Evolutionary conservation across 2,888 invertebrate genomes (phyloP), one percentile per base, ranked within the genome.

Genomic region (Hypolimnas misippus): DNA sequence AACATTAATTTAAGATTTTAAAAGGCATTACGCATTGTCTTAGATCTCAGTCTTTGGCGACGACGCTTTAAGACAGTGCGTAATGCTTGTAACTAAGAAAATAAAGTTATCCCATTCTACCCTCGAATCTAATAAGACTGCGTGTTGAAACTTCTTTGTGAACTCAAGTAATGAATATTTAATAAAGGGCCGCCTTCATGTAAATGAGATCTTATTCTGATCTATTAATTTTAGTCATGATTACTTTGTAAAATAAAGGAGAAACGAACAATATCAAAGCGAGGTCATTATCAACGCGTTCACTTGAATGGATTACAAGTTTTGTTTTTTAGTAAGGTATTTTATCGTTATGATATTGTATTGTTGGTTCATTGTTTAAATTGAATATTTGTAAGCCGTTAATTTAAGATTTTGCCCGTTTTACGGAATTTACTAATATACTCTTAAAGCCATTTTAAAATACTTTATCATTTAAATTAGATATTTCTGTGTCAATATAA

Each of bases 101-200:
- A 57, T 57, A 57, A 57, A 57, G 50, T 38, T 38, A 38, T 40
- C 40, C 50, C 38, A 62, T 58, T 56, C 62, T 54, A 62, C 61
- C 62, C 69, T 62, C 74, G 69, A 69, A 42, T 52, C 54, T 62
- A 52, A 56, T 62, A 62, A 46, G 52, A 35, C 19, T 42, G 72
- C 74, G 72, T 69, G 44, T 21, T 21, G 44, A 46, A 66, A 67
- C 66, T 73, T 71, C 74, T 74, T 73, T 73, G 68, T 70, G 63
- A 79, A 83, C 78, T 84, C 79, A 73, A 73, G 72, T 78, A 78
- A 85, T 85, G 83, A 86, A 85, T 86, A 80, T 82, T 84, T 74
- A 84, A 82, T 76, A 73, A 68, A 66, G 76, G 70, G 76, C 44
- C 21, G n/a, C 77, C 73, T 76, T 79, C 77, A 86, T 86, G 86